phyloP scores from a whole-genome alignment of 2,888 invertebrate genomes.

The Yponomeuta malinellus region DNA sequence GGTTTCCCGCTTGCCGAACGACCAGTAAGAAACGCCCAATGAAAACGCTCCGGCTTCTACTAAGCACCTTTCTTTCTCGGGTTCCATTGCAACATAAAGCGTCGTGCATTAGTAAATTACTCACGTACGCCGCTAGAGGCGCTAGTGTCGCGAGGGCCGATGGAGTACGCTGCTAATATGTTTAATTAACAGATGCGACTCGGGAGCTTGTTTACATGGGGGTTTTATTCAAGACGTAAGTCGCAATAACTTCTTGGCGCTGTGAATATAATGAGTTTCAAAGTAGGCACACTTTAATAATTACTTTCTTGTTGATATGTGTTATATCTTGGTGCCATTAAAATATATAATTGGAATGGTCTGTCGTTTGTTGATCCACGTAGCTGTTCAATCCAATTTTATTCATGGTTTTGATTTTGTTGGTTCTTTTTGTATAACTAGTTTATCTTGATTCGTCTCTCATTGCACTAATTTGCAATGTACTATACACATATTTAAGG shows the following conservation, averaged over 20 bases:
- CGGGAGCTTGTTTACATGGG: not conserved
- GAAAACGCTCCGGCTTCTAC: not conserved
- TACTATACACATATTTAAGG: too few relatives aligned
- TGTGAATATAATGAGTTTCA: not conserved
- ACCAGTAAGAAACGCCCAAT: not conserved
- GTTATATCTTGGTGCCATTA: too few relatives aligned
- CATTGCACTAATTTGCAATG: too few relatives aligned
- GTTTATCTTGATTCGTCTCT: too few relatives aligned
- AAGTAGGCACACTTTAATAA: too few relatives aligned
- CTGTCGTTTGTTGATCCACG: too few relatives aligned
- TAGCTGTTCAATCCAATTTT: too few relatives aligned
- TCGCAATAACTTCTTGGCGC: not conserved
- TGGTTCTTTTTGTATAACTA: too few relatives aligned
- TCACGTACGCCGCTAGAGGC: constrained; percentile 53
- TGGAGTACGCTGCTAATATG: constrained; percentile 9
- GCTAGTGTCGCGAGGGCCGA: constrained; percentile 45
- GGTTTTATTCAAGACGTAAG: not conserved
- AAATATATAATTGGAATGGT: too few relatives aligned
- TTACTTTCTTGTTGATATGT: too few relatives aligned
- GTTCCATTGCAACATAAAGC: constrained; percentile 20
- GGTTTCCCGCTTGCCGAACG: too few relatives aligned
- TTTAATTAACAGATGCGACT: constrained; percentile 12
- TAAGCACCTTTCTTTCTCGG: not conserved
- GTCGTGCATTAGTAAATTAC: constrained; percentile 72
- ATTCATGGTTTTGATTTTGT: too few relatives aligned